Evolutionary conservation across 2,888 invertebrate species (phyloP), one percentile per base, ranked within the genome.

Genomic region (Drosophila falleni): DNA sequence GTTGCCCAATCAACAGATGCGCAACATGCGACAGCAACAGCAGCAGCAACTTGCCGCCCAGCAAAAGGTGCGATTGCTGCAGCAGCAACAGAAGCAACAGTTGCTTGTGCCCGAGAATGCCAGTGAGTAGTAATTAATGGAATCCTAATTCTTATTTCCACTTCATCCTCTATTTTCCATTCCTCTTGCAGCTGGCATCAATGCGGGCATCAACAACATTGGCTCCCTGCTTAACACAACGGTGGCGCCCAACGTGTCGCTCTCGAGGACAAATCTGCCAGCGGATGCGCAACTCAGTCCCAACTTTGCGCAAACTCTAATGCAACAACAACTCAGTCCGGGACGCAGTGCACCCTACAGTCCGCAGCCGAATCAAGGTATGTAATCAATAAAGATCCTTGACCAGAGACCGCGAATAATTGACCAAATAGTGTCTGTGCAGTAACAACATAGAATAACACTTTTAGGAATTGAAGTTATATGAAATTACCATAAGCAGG

Each of bases 161-260:
- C 5, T 19, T 35, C 35, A 11, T 33, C 42, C 8, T 31, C 11
- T 19, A 4, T 13, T 4, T 11, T 3, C 8, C 9, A 50, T 19
- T 8, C n/a, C 10, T 11, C 1, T 42, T 41, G 46, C 19, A 78
- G 74, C 80, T 90, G 92, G 92, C 70, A 88, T 93, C 39, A 93
- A 91, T 89, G 89, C 93, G 54, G 91, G 91, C 75, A 85, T 92
- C 35, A 90, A 91, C 75, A 97, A 96, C 89, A 97, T 98, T 87
- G 97, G 96, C 91, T 97, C 96, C 72, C 94, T 98, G 81, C 94
- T 98, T 89, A 97, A 96, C 91, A 96, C 96, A 86, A 96, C 96
- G 51, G 93, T 92, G 60, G 97, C 97, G 74, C 97, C 97, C 61
- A 98, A 98, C 93, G 98, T 98, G 59, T 95, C 98, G 71, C 94